Percentiles rank a stretch among this genome's conserved stretches.
Conservation (phyloP, 2,797 vertebrate genomes). For the Betta splendens region DNA sequence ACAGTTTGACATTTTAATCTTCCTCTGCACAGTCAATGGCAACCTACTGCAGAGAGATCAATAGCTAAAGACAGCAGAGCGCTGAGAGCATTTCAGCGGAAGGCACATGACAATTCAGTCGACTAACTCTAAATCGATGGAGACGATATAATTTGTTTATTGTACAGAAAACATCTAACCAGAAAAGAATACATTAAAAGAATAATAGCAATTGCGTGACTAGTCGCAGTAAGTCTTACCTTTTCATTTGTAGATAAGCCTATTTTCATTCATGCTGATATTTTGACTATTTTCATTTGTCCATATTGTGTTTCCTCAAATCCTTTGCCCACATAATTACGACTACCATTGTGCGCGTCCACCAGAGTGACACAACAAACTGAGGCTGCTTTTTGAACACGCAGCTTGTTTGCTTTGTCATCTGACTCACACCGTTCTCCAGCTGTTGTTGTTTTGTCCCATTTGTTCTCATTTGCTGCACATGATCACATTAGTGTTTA, state of each 20-base stretch:
- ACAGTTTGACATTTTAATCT: conserved; percentile 23
- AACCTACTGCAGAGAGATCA: conserved; percentile 1
- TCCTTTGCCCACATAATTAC: background rate
- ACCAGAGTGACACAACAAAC: background rate
- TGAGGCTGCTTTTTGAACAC: background rate
- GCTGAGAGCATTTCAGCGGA: conserved; percentile 1
- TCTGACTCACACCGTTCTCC: conserved; percentile 4
- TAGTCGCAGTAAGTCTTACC: background rate
- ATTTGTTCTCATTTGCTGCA: conserved; percentile 49
- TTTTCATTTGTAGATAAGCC: no score
- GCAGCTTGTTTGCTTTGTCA: background rate
- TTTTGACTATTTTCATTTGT: no score
- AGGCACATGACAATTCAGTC: background rate
- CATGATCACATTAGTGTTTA: conserved; percentile 57
- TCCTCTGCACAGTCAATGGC: conserved; percentile 5
- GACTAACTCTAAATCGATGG: background rate
- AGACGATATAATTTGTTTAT: conserved; percentile 5
- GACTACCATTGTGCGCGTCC: background rate
- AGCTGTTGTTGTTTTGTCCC: conserved; percentile 17
- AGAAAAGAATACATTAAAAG: conserved; percentile 6
- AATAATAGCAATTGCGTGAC: background rate
- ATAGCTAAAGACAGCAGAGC: background rate
- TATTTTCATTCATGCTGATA: no score
- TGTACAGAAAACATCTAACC: conserved; percentile 7
- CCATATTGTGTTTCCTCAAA: no score